Evolutionary conservation across 2,113 vertebrate genomes (phyloP), one percentile per base, ranked within the genome.

Genomic region (Crotalus tigris): DNA sequence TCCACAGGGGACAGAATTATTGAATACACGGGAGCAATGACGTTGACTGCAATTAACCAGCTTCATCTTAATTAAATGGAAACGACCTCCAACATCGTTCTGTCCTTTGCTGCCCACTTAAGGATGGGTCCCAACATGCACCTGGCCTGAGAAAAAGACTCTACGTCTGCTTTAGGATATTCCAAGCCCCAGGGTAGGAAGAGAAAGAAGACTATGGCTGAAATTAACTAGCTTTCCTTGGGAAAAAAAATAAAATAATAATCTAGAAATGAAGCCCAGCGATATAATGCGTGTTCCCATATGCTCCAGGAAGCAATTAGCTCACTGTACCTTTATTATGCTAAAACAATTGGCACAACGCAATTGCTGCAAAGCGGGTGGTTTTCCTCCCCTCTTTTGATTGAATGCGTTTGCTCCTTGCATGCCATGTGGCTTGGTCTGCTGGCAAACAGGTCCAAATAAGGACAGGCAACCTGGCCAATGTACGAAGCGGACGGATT

Each of bases 211-310:
- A 90, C n/a, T 93, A 94, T 81, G 91, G 92, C 5, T 24, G 24
- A 89, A 95, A 95, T 90, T 87, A 96, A 94, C 10, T 49, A 49
- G 88, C 93, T 3, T 4, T 94, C 4, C 90, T 90, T 90, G 93
- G 93, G 94, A 93, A 87, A 91, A 2, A 39, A 94, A 55, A 92
- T 15, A 94, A 95, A 94, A 46, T 8, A 49, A 49, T 1, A 55
- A 19, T 91, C 93, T 15, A 15, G 10, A 4, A 61, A 17, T 9
- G 33, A 39, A 12, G 5, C 0, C 0, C 9, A 89, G 81, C 54
- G 6, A 91, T 19, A 46, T 87, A 55, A 54, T 58, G 44, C 23
- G 21, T 0, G 0, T 39, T 85, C 90, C 89, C 61, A 24, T 10
- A 3, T 5, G 94, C 2, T 51, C 49, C 6, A 90, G 75, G 13